Conservation (phyloP, 2,113 vertebrate species). For the Ia io region DNA sequence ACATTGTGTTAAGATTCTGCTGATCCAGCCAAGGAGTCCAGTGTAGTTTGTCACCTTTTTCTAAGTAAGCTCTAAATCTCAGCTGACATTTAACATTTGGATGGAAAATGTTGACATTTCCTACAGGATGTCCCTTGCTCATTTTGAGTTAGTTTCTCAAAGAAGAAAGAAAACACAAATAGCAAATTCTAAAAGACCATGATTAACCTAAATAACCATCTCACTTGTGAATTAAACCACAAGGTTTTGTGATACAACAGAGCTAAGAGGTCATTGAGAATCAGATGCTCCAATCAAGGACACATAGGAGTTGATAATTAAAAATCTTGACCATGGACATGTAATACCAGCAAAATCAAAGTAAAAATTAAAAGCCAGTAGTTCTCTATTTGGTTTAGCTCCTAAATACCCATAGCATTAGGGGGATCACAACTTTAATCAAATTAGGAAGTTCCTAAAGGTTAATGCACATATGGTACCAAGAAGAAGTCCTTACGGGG, state of each 20-base stretch:
- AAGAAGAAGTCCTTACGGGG: not conserved
- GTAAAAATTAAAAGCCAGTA: constrained; percentile 30
- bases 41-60: not conserved
- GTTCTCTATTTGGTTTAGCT: not conserved
- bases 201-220: constrained; percentile 12
- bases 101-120: constrained; percentile 13
- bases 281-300: not conserved
- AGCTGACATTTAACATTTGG: constrained; percentile 13
- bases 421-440: not conserved
- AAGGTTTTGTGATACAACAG: not conserved
- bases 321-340: not conserved
- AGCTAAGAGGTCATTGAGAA: not conserved
- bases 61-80: constrained; percentile 49
- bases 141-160: constrained; percentile 49
- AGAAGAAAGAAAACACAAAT: constrained; percentile 37
- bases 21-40: not conserved
- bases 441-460: constrained; percentile 31
- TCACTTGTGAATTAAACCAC: constrained; percentile 28
- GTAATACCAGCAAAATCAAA: constrained; percentile 40
- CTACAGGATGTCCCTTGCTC: not conserved
- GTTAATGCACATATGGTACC: constrained; percentile 8
- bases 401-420: constrained; percentile 11
- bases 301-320: not conserved
- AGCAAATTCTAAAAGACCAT: not conserved
- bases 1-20: not conserved